Conservation (phyloP, 2,888 invertebrate species). For the Ophraella communa region DNA sequence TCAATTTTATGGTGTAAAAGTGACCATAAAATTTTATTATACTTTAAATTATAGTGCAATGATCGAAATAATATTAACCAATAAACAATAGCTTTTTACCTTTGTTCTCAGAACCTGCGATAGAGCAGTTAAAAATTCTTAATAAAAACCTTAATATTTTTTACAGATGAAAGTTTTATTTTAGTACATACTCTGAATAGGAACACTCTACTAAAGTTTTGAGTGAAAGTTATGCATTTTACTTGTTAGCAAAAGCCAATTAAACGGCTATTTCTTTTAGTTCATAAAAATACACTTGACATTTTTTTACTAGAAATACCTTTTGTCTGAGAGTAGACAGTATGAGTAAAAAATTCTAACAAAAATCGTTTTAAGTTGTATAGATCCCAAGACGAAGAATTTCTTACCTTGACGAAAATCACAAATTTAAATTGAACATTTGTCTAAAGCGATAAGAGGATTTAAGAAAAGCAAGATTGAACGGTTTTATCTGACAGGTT, state of each 20-base stretch:
- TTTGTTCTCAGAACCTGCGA: too few relatives aligned
- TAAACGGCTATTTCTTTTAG: not conserved
- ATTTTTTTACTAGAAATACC: not conserved
- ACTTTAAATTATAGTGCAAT: too few relatives aligned
- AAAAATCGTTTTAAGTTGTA: conserved; percentile 14
- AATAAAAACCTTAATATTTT: too few relatives aligned
- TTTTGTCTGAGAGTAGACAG: not conserved
- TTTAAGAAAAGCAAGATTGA: conserved; percentile 26
- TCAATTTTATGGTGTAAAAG: too few relatives aligned
- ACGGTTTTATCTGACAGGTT: conserved; percentile 28
- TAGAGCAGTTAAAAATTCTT: too few relatives aligned
- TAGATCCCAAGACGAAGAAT: conserved; percentile 11
- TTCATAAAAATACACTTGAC: not conserved
- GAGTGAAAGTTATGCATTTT: not conserved
- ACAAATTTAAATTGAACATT: conserved; percentile 33
- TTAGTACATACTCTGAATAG: too few relatives aligned
- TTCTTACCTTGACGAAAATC: conserved; percentile 26
- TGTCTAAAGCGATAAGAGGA: conserved; percentile 31
- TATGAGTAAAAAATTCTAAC: conserved; percentile 8
- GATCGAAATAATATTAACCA: too few relatives aligned
- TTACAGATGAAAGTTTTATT: too few relatives aligned
- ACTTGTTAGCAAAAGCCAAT: not conserved
- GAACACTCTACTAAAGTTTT: too few relatives aligned
- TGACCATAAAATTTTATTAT: too few relatives aligned
- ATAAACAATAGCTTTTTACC: too few relatives aligned